These are phyloP conservation scores for Salvelinus namaycush DNA, from an alignment of 2,113 vertebrate genomes.

Conservation along the genomic window DNA sequence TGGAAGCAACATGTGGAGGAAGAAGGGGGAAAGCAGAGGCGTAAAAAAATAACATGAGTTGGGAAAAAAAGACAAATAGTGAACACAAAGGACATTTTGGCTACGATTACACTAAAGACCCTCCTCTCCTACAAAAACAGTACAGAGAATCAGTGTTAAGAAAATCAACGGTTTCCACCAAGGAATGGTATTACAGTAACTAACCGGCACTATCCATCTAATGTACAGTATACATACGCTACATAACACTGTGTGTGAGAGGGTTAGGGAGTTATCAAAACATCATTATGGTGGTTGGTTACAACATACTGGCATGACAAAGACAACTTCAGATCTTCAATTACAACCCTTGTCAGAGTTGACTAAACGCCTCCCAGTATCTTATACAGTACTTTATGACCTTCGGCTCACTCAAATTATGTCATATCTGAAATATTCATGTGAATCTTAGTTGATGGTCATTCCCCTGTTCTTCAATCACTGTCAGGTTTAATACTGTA, in stretches of 20 bases:
- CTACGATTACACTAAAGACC: constrained; percentile 42
- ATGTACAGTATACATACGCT: constrained; percentile 52
- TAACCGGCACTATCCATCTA: constrained; percentile 35
- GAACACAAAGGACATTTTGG: constrained; percentile 38
- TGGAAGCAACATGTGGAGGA: not conserved
- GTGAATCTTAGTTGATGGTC: constrained; percentile 4
- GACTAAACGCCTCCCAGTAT: constrained; percentile 26
- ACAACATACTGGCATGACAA: constrained; percentile 47
- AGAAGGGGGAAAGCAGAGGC: not conserved
- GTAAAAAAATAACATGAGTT: constrained; percentile 15
- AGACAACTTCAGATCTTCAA: constrained; percentile 34
- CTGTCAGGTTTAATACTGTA: constrained; percentile 52
- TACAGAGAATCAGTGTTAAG: constrained; percentile 37
- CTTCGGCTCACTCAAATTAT: constrained; percentile 34
- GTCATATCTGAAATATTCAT: constrained; percentile 17
- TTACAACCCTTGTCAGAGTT: constrained; percentile 14
- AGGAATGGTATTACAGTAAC: constrained; percentile 48
- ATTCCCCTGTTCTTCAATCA: not conserved
- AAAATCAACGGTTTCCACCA: constrained; percentile 35
- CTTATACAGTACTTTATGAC: constrained; percentile 55
- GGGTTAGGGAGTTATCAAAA: constrained; percentile 54
- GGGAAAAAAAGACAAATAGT: constrained; percentile 20
- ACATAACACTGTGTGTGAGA: constrained; percentile 62
- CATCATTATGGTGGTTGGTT: constrained; percentile 47
- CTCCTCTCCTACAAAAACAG: constrained; percentile 49